These are phyloP conservation scores for Platycercus adscitus DNA, from an alignment of 2,113 vertebrate species.

Conservation along the genomic window DNA sequence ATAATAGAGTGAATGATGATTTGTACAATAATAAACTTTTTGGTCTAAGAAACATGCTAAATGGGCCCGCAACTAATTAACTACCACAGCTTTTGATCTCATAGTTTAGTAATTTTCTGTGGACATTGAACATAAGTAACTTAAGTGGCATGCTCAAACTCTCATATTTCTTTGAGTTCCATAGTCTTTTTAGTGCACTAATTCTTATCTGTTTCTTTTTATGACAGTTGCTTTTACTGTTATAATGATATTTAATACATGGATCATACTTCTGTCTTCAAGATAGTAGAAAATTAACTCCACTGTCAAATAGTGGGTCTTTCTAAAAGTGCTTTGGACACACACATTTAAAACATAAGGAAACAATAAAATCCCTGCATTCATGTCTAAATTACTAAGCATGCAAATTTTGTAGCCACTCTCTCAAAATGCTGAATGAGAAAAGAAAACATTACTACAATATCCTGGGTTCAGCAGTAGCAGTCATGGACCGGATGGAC, in stretches of 20 bases:
- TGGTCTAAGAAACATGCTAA: background rate
- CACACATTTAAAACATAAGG: background rate
- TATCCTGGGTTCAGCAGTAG: too few species aligned
- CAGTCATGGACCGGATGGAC: too few species aligned
- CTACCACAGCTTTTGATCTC: background rate
- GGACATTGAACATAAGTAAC: background rate
- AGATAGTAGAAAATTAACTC: background rate
- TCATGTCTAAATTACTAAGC: background rate
- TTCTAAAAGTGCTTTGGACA: background rate
- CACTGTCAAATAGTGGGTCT: background rate
- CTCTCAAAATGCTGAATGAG: background rate
- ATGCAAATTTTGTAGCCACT: background rate
- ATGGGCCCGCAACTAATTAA: background rate
- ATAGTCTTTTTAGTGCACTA: background rate
- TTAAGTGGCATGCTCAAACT: background rate
- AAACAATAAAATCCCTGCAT: background rate
- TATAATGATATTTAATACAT: background rate
- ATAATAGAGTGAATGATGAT: background rate
- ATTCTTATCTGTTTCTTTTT: background rate
- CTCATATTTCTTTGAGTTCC: background rate
- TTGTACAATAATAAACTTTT: background rate
- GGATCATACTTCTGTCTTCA: background rate
- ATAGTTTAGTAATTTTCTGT: background rate
- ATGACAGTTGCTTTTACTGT: background rate
- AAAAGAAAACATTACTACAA: background rate